Percentiles rank a stretch among this genome's conserved stretches.
phyloP scores from a whole-genome alignment of 2,797 vertebrate species.

The Carapus acus region DNA sequence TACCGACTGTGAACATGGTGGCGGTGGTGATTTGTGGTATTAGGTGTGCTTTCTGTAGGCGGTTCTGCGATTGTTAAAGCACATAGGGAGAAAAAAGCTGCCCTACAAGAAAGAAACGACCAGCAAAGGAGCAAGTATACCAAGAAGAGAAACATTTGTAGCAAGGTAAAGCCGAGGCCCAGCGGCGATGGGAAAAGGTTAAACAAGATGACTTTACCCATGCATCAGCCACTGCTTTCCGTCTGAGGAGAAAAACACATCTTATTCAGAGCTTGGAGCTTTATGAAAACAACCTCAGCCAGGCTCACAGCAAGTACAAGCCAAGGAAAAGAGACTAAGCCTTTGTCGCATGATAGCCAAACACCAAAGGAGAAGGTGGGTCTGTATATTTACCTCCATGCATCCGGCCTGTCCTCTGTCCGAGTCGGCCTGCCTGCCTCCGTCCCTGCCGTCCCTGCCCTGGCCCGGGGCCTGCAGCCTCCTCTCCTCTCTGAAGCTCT shows the following conservation, averaged over 20 bases:
- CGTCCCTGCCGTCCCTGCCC: conserved; percentile 68
- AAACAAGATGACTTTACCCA: conserved; percentile 64
- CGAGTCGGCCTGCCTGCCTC: conserved; percentile 51
- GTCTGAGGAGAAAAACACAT: conserved; percentile 64
- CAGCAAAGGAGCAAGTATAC: conserved; percentile 33
- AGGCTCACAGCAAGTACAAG: no score
- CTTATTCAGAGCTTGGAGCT: conserved; percentile 34
- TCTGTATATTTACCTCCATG: conserved; percentile 87
- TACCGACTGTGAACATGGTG: background rate
- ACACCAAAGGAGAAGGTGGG: conserved; percentile 45
- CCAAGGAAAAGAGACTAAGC: no score
- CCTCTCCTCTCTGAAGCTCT: conserved; percentile 85
- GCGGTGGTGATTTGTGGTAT: conserved; percentile 7
- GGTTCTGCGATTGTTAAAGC: conserved; percentile 25
- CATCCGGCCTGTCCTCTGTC: conserved; percentile 81
- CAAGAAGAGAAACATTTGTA: conserved; percentile 30
- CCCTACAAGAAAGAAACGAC: conserved; percentile 20
- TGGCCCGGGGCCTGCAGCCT: conserved; percentile 68
- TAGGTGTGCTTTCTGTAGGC: conserved; percentile 19
- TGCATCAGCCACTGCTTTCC: conserved; percentile 63
- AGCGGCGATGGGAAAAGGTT: conserved; percentile 38
- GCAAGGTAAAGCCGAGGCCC: conserved; percentile 28
- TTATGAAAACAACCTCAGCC: conserved; percentile 32
- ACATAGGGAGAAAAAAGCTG: conserved; percentile 36
- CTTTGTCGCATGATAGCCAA: no score